phyloP scores from a whole-genome alignment of 2,888 invertebrate genomes.

The Gari tellinella region DNA sequence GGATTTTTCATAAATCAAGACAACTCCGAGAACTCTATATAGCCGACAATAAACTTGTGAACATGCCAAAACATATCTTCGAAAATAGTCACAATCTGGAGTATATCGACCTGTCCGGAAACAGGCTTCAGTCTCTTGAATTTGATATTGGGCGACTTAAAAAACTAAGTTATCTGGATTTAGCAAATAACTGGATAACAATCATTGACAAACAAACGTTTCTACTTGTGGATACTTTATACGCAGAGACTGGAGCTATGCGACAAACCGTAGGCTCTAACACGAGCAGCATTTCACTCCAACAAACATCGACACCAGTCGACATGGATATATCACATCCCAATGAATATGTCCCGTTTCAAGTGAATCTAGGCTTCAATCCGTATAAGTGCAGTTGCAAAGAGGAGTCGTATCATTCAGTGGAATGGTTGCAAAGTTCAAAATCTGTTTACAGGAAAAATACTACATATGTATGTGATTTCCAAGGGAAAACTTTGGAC shows the following conservation, averaged over 20 bases:
- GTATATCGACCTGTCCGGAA: conserved; percentile 9
- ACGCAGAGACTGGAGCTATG: no score
- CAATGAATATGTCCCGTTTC: neutral
- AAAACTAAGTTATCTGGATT: conserved; percentile 6
- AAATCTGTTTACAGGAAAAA: neutral
- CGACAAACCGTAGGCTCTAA: no score
- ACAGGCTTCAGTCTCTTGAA: neutral
- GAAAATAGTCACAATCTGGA: neutral
- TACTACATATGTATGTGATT: conserved; percentile 2
- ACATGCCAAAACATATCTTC: conserved; percentile 11
- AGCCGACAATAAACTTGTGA: conserved; percentile 8
- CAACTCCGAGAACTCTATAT: conserved; percentile 3
- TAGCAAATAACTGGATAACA: conserved; percentile 6
- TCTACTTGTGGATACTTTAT: conserved; percentile 4
- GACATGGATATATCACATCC: no score
- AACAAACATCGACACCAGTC: no score
- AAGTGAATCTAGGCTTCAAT: conserved; percentile 4
- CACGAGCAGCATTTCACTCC: no score
- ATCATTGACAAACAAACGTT: neutral
- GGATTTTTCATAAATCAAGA: neutral
- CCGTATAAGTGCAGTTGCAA: conserved; percentile 13
- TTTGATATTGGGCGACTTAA: conserved; percentile 13
- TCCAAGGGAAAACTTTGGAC: neutral
- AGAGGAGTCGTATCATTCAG: neutral
- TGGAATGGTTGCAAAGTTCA: conserved; percentile 9